Evolutionary conservation across 2,888 invertebrate genomes (phyloP).

Genomic region (Saturnia japonica): DNA sequence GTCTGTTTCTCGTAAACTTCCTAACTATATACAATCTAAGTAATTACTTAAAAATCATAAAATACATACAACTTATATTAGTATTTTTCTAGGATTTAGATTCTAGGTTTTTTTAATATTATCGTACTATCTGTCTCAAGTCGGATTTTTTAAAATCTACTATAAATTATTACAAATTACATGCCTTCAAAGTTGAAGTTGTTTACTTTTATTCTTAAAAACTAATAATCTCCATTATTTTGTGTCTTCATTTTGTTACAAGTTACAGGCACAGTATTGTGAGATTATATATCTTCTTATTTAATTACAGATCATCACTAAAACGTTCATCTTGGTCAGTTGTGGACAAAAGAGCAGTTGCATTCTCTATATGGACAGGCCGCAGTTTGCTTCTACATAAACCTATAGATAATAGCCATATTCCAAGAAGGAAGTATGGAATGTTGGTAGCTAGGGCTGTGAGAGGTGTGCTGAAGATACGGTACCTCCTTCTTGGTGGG

Average conservation of each 20-base stretch:
- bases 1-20: background rate
- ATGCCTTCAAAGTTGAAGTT: background rate
- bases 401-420: constrained; percentile 64
- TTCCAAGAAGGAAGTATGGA: constrained; percentile 82
- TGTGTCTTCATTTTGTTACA: background rate
- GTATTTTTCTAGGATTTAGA: too few species aligned
- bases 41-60: background rate
- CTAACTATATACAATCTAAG: background rate
- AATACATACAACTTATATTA: background rate
- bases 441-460: constrained; percentile 87
- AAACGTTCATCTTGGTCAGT: constrained; percentile 61
- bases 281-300: background rate
- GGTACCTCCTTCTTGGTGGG: constrained; percentile 95
- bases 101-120: background rate
- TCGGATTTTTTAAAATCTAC: background rate
- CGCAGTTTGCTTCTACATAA: constrained; percentile 67
- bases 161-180: background rate
- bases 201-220: background rate
- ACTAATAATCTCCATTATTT: background rate
- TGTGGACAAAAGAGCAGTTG: constrained; percentile 71
- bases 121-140: background rate
- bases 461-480: constrained; percentile 90
- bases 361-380: constrained; percentile 73
- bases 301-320: constrained; percentile 49
- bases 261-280: background rate